Conservation (phyloP, 2,888 invertebrate genomes). For the Spicauda simplicius region DNA sequence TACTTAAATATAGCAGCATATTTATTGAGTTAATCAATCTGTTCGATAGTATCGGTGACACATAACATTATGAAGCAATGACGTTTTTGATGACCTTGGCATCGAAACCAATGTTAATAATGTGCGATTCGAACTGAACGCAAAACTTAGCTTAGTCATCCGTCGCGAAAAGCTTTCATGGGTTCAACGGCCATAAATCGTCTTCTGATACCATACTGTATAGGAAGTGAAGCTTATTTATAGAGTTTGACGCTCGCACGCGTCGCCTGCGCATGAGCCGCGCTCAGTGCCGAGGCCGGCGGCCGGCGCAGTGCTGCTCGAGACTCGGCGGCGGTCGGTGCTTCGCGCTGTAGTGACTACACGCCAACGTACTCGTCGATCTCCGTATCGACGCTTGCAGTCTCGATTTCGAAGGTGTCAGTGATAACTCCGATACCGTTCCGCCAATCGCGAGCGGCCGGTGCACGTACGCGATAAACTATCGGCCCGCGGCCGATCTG, state of each 20-base stretch:
- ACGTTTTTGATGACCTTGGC: conserved; percentile 55
- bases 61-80: conserved; percentile 6
- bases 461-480: conserved; percentile 61
- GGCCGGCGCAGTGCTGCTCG: conserved; percentile 56
- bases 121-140: conserved; percentile 44
- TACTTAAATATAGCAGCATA: neutral
- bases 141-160: conserved; percentile 57
- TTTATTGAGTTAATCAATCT: neutral
- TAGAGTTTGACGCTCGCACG: conserved; percentile 65
- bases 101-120: conserved; percentile 50
- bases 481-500: conserved; percentile 55
- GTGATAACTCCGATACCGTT: conserved; percentile 72
- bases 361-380: conserved; percentile 44
- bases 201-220: conserved; percentile 71
- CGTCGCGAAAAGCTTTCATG: conserved; percentile 68
- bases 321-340: conserved; percentile 61
- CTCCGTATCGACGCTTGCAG: conserved; percentile 56
- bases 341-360: conserved; percentile 44
- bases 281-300: conserved; percentile 46
- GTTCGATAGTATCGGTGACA: conserved; percentile 39
- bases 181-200: conserved; percentile 81
- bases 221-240: conserved; percentile 80
- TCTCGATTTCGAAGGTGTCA: conserved; percentile 66
- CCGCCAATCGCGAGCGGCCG: conserved; percentile 67
- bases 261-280: conserved; percentile 52